A percentile compares a stretch with the other conserved stretches of the same genome.
Conservation (phyloP, 2,888 invertebrate species). For the Choreutis nemorana region DNA sequence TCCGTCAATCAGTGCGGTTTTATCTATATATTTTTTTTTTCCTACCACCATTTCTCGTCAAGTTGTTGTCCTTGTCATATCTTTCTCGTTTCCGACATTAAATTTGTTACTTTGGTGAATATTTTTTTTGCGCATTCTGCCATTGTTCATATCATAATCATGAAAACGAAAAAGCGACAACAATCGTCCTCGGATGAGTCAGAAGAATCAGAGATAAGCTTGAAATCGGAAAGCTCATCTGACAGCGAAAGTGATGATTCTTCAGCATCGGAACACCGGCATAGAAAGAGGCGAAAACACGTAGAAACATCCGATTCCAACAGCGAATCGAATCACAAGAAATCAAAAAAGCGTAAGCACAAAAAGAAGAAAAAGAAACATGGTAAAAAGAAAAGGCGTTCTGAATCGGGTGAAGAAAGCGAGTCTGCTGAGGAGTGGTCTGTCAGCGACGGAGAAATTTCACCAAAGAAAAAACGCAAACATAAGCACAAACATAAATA, state of each 20-base stretch:
- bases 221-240: conserved; percentile 43
- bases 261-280: conserved; percentile 40
- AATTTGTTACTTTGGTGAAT: too few relatives aligned
- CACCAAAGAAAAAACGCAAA: conserved; percentile 48
- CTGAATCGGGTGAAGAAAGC: conserved; percentile 31
- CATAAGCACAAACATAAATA: conserved; percentile 45
- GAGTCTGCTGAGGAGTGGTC: conserved; percentile 35
- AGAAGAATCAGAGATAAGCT: conserved; percentile 41
- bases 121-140: too few relatives aligned
- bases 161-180: conserved; percentile 55
- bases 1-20: too few relatives aligned
- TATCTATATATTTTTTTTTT: too few relatives aligned
- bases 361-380: conserved; percentile 64
- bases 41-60: too few relatives aligned
- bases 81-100: too few relatives aligned
- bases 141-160: too few relatives aligned
- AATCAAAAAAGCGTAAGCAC: conserved; percentile 54
- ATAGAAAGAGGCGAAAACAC: conserved; percentile 52
- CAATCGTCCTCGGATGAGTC: conserved; percentile 50
- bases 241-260: conserved; percentile 52
- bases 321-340: conserved; percentile 44
- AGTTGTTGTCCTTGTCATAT: too few relatives aligned
- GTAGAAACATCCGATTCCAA: conserved; percentile 51
- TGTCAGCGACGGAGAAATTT: conserved; percentile 46
- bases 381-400: conserved; percentile 47